A percentile compares a stretch with the other conserved stretches of the same genome.
Conservation (phyloP, 2,113 vertebrate species). For the Zosterops lateralis region DNA sequence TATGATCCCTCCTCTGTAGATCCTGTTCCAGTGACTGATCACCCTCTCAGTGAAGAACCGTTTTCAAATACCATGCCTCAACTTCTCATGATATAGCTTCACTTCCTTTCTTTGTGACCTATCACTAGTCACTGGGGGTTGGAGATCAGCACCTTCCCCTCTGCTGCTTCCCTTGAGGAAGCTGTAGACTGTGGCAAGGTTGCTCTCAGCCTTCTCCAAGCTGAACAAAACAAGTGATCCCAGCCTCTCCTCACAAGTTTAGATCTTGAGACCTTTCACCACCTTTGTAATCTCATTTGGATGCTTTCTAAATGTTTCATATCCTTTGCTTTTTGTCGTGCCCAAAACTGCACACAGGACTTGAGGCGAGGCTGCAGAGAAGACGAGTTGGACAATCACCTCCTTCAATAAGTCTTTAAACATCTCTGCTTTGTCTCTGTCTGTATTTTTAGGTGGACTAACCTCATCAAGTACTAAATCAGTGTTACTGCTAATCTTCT, state of each 20-base stretch:
- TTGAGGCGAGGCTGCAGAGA: accelerated
- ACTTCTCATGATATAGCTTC: accelerated
- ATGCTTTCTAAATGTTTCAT: neutral
- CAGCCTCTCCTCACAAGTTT: accelerated
- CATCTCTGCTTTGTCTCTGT: neutral
- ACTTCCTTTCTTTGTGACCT: neutral
- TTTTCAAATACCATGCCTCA: neutral
- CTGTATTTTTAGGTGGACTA: neutral
- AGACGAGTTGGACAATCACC: neutral
- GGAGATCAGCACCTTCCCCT: neutral
- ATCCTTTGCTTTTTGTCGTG: accelerated
- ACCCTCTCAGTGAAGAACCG: neutral
- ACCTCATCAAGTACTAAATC: neutral
- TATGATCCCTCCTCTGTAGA: neutral
- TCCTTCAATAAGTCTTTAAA: neutral
- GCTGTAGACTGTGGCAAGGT: neutral
- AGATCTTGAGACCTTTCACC: neutral
- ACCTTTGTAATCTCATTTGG: neutral
- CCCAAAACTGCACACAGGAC: neutral
- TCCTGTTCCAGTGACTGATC: accelerated
- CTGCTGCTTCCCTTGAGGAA: neutral
- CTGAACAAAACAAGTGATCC: accelerated
- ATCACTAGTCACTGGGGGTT: neutral
- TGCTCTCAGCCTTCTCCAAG: neutral
- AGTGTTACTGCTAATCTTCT: neutral